Conservation (phyloP, 2,888 invertebrate genomes). For the Odontocerum albicorne region DNA sequence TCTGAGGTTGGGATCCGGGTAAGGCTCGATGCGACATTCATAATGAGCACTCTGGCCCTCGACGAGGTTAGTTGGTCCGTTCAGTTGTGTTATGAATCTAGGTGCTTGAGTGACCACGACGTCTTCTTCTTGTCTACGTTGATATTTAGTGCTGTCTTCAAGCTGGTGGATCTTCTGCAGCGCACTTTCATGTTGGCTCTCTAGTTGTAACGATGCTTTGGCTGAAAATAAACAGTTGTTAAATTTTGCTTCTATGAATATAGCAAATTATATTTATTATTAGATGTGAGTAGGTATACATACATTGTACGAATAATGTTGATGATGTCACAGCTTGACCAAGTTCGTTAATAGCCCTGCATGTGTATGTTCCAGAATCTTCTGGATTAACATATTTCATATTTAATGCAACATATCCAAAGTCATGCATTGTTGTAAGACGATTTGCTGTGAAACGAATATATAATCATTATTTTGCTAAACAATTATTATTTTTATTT, state of each 20-base stretch:
- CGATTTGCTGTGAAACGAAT: conserved; percentile 88
- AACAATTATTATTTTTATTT: not conserved
- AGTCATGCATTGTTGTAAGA: conserved; percentile 93
- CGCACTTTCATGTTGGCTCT: conserved; percentile 87
- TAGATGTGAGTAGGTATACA: conserved; percentile 50
- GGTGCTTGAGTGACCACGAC: conserved; percentile 80
- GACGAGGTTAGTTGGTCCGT: conserved; percentile 80
- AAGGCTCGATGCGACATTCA: conserved; percentile 91
- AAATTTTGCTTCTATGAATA: not conserved
- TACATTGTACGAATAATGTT: conserved; percentile 84
- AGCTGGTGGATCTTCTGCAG: conserved; percentile 83
- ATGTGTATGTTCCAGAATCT: conserved; percentile 96
- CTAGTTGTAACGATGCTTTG: conserved; percentile 83
- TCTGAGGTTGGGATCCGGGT: conserved; percentile 84
- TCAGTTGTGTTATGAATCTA: conserved; percentile 80
- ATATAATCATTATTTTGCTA: conserved; percentile 20
- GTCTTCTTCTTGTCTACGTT: conserved; percentile 80
- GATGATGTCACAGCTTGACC: conserved; percentile 96
- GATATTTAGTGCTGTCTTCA: conserved; percentile 79
- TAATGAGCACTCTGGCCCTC: conserved; percentile 92
- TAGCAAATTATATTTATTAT: conserved; percentile 6
- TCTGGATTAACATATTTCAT: conserved; percentile 94
- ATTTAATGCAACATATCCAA: conserved; percentile 94
- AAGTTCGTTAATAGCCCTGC: conserved; percentile 87
- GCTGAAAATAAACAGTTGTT: conserved; percentile 53